Conservation (phyloP, 2,797 vertebrate species). For the Florisuga fusca region DNA sequence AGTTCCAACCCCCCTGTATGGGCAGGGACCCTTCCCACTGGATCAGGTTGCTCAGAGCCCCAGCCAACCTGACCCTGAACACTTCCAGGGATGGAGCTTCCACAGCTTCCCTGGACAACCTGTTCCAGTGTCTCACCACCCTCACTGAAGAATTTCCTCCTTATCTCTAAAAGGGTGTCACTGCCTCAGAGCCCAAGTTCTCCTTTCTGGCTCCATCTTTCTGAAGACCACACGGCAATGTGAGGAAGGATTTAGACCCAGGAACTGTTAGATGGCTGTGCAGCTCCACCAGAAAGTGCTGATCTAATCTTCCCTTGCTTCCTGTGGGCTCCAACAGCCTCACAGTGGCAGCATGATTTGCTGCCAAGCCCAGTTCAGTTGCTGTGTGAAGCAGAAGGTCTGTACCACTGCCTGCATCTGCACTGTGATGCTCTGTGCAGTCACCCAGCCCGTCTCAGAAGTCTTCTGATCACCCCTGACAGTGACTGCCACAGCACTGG, state of each 20-base stretch:
- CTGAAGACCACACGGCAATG: neutral
- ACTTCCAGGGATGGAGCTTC: no score
- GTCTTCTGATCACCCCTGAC: neutral
- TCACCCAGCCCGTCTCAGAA: neutral
- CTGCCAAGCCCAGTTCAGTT: neutral
- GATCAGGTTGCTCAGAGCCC: no score
- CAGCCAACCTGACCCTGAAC: no score
- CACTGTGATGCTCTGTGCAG: neutral
- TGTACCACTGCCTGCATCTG: neutral
- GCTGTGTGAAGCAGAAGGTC: neutral
- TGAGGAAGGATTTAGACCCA: neutral
- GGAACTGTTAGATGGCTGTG: neutral
- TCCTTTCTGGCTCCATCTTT: neutral
- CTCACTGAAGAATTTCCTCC: no score
- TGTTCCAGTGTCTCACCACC: no score
- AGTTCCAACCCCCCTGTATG: no score
- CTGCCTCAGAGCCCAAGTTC: neutral
- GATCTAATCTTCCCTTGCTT: neutral
- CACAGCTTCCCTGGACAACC: no score
- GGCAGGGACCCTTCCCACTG: no score
- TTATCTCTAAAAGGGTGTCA: no score
- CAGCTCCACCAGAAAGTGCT: neutral
- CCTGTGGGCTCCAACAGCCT: neutral
- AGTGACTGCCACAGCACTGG: neutral
- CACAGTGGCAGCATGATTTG: neutral